phyloP scores from a whole-genome alignment of 2,113 vertebrate genomes.

The Galeopterus variegatus region DNA sequence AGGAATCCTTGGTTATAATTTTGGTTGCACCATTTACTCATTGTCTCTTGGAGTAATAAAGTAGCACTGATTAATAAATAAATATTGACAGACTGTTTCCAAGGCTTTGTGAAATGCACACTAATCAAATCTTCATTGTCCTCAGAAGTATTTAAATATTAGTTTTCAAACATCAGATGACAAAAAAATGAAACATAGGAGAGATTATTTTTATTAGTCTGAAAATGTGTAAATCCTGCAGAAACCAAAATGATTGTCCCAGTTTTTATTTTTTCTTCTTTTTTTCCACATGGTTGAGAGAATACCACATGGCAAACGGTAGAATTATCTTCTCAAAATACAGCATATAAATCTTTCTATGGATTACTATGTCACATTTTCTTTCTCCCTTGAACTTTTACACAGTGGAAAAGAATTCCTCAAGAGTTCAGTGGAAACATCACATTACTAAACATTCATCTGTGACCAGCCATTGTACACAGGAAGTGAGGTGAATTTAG shows the following conservation, averaged over 20 bases:
- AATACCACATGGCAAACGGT: constrained; percentile 73
- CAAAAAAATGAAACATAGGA: not conserved
- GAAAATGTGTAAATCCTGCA: constrained; percentile 6
- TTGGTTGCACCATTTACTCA: constrained; percentile 55
- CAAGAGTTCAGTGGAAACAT: constrained; percentile 83
- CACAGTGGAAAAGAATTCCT: constrained; percentile 82
- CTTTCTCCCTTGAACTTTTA: constrained; percentile 86
- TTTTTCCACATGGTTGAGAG: constrained; percentile 41
- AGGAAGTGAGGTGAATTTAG: constrained; percentile 86
- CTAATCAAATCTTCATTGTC: constrained; percentile 48
- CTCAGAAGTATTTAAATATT: constrained; percentile 67
- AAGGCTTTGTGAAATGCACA: constrained; percentile 47
- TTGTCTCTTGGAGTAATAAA: constrained; percentile 63
- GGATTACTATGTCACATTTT: constrained; percentile 83
- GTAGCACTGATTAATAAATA: constrained; percentile 72
- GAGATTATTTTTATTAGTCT: constrained; percentile 37
- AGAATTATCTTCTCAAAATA: constrained; percentile 85
- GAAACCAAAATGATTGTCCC: not conserved
- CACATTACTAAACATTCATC: constrained; percentile 82
- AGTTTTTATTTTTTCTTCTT: not conserved
- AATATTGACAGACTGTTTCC: constrained; percentile 70
- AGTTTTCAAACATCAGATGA: constrained; percentile 69
- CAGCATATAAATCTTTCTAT: constrained; percentile 86
- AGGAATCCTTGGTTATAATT: constrained; percentile 65
- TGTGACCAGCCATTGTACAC: constrained; percentile 77